Evolutionary conservation across 2,113 vertebrate species (phyloP).

Genomic region (Physeter macrocephalus): DNA sequence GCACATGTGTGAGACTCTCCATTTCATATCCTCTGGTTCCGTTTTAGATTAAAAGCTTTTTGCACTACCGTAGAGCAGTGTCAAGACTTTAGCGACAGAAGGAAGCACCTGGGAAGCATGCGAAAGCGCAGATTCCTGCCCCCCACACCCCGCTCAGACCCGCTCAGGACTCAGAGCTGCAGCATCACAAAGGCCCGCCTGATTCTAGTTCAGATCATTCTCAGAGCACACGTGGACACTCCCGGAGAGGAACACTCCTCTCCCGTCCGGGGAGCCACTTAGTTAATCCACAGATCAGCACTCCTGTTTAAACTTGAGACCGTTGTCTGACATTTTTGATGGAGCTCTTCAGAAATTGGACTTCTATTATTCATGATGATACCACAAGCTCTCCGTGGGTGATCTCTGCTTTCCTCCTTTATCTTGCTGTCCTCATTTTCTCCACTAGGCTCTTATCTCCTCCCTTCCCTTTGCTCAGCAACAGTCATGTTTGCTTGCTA

Average conservation of each 20-base stretch:
- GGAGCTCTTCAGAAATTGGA: not conserved
- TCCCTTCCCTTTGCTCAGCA: not conserved
- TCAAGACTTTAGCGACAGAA: not conserved
- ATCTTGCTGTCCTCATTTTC: not conserved
- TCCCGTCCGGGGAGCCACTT: not conserved
- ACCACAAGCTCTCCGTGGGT: not conserved
- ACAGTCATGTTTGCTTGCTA: not conserved
- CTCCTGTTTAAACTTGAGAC: not conserved
- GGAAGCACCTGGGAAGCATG: not conserved
- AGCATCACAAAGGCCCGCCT: not conserved
- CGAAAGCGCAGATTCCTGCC: not conserved
- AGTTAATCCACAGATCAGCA: not conserved
- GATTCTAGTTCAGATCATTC: not conserved
- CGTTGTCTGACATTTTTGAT: not conserved
- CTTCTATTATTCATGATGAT: not conserved
- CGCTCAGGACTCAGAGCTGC: not conserved
- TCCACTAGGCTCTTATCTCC: not conserved
- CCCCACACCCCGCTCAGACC: accelerated
- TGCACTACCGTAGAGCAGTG: not conserved
- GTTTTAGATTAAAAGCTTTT: not conserved
- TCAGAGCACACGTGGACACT: not conserved
- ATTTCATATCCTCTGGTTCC: not conserved
- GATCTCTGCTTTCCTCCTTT: not conserved
- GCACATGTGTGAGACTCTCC: not conserved
- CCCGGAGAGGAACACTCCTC: not conserved